These are phyloP conservation scores for Rotaria macrura DNA, from an alignment of 2,888 invertebrate species.

Conservation along the genomic window DNA sequence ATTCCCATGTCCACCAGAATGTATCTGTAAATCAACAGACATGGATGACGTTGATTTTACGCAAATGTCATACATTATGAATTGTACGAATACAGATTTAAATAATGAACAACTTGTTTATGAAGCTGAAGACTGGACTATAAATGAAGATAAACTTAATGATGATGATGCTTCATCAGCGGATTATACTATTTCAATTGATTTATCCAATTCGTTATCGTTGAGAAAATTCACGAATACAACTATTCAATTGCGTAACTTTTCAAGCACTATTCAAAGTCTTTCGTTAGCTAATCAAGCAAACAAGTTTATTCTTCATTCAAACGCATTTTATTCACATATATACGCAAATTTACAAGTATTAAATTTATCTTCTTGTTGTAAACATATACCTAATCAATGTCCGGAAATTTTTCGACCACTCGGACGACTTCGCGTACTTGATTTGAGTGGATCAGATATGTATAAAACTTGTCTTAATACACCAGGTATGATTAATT, in stretches of 20 bases:
- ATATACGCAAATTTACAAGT: not conserved
- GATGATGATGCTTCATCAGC: not conserved
- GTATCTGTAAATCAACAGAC: not conserved
- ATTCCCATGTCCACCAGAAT: not conserved
- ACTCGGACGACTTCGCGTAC: not conserved
- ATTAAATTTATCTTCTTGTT: slow-evolving; percentile 7
- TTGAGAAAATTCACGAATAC: not conserved
- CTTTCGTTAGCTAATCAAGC: not conserved
- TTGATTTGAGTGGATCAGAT: slow-evolving; percentile 8
- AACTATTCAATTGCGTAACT: not conserved
- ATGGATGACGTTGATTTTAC: not conserved
- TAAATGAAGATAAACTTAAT: not conserved
- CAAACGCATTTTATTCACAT: not conserved
- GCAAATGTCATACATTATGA: not conserved
- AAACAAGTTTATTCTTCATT: not conserved
- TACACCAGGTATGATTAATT: not conserved
- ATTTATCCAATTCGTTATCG: not conserved
- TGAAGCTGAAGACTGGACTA: not conserved
- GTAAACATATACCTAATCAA: not conserved
- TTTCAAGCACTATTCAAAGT: not conserved
- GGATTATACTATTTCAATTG: not conserved
- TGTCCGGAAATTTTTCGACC: not conserved
- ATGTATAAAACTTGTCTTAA: slow-evolving; percentile 11
- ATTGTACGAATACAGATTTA: not conserved
- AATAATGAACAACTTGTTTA: not conserved